phyloP scores from a whole-genome alignment of 2,113 vertebrate genomes.

The Anhinga rufa region DNA sequence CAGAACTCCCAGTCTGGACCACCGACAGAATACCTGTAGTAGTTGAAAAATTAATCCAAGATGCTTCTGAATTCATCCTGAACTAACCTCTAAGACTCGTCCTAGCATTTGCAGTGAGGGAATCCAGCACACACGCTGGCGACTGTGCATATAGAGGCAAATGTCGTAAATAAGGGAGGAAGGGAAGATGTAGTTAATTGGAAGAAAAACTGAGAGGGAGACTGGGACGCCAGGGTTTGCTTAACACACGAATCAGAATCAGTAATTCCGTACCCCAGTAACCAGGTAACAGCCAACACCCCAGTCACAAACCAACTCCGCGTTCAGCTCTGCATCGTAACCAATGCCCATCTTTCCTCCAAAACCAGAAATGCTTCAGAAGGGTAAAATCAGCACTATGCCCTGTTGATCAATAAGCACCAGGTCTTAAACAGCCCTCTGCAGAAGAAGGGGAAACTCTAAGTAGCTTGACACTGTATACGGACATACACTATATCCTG shows the following conservation, averaged over 20 bases:
- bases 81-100: background rate
- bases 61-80: background rate
- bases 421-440: background rate
- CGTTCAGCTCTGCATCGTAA: background rate
- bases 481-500: background rate
- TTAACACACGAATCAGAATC: background rate
- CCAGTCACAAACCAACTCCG: background rate
- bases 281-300: background rate
- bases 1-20: background rate
- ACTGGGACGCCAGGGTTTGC: background rate
- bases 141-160: background rate
- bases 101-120: background rate
- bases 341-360: background rate
- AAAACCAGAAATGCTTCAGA: background rate
- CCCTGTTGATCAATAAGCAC: background rate
- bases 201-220: background rate
- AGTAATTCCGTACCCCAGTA: background rate
- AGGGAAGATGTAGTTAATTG: background rate
- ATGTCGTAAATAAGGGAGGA: fast-evolving
- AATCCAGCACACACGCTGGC: background rate
- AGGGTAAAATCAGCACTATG: background rate
- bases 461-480: background rate
- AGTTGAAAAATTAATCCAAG: background rate
- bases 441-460: background rate
- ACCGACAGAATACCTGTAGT: too few relatives aligned